Conservation (phyloP, 1,140 invertebrate species). For the Listronotus bonariensis region DNA sequence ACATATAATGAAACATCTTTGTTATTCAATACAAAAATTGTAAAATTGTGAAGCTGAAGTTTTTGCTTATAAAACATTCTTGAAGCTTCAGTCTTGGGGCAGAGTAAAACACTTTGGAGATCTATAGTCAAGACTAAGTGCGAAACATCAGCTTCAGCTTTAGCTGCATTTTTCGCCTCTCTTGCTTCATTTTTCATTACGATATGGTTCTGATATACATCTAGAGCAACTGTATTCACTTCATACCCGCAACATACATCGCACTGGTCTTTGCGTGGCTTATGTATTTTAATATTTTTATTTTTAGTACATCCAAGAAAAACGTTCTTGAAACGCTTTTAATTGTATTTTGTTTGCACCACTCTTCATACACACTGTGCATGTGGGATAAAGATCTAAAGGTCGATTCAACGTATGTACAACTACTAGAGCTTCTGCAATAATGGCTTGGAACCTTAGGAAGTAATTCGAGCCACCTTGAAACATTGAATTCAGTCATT, state of each 20-base stretch:
- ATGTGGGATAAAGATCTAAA: conserved; percentile 4
- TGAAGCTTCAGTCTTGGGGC: conserved; percentile 3
- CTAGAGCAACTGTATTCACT: conserved; percentile 6
- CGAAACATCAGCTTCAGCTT: neutral
- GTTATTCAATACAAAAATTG: neutral
- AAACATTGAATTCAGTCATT: neutral
- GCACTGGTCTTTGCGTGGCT: conserved; percentile 22
- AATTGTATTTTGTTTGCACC: conserved; percentile 6
- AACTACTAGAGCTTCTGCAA: neutral
- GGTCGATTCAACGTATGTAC: conserved; percentile 3
- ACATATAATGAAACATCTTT: neutral
- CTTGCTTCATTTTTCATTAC: conserved; percentile 14
- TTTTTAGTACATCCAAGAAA: conserved; percentile 8
- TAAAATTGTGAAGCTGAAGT: conserved; percentile 4
- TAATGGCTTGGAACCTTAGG: conserved; percentile 5
- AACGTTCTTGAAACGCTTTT: neutral
- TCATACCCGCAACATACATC: conserved; percentile 14
- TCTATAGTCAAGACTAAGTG: conserved; percentile 15
- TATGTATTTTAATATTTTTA: conserved; percentile 20
- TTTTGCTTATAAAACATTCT: neutral
- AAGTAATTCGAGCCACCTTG: neutral
- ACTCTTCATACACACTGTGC: conserved; percentile 9
- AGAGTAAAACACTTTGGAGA: conserved; percentile 19
- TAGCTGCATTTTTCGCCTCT: conserved; percentile 15
- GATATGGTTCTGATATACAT: conserved; percentile 13